Base-by-base conservation (phyloP, 2,888 invertebrate species). In the Melanotus villosus region DNA sequence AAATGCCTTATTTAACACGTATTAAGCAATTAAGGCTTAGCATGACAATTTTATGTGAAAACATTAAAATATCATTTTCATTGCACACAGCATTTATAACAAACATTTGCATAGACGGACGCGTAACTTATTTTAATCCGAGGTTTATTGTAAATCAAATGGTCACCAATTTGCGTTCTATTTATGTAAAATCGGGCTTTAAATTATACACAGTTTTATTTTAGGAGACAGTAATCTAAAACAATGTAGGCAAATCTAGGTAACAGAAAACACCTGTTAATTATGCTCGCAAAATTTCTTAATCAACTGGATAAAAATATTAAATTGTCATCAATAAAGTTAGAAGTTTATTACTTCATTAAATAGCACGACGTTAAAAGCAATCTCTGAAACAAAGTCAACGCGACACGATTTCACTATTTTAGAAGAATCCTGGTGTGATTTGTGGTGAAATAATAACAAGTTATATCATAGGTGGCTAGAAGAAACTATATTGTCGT, bases 371-470 rank as follows among this genome's bases (percentile, higher is more conserved):
- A 21, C 26, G 47, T 47, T 43, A 43, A 43, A 18, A 43, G 43
- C 18, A 43, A 43, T 10, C 18, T 18, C 16, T 9, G 18, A 43
- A 23, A 47, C 47, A 47, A 21, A 47, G 47, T 23, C 21, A 23
- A n/a, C n/a, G 21, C 23, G 47, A 47, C 47, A 47, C 47, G 23
- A 47, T 47, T 47, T 23, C 47, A 47, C 23, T 47, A 23, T 47
- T 47, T 47, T 47, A 47, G 47, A 47, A 41, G 47, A 23, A 47
- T 47, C 47, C 21, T 26, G 26, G 21, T 47, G 47, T 47, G 47
- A 21, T 47, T 47, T 23, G 47, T 12, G 23, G 10, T 10, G n/a
- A 47, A 47, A 47, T 23, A 47, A 47, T 19, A 47, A 47, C 47
- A 12, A 19, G 47, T 47, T 47, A 47, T 23, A 23, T 47, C 45